phyloP scores from a whole-genome alignment of 2,113 vertebrate genomes.

The Phyllostomus discolor region DNA sequence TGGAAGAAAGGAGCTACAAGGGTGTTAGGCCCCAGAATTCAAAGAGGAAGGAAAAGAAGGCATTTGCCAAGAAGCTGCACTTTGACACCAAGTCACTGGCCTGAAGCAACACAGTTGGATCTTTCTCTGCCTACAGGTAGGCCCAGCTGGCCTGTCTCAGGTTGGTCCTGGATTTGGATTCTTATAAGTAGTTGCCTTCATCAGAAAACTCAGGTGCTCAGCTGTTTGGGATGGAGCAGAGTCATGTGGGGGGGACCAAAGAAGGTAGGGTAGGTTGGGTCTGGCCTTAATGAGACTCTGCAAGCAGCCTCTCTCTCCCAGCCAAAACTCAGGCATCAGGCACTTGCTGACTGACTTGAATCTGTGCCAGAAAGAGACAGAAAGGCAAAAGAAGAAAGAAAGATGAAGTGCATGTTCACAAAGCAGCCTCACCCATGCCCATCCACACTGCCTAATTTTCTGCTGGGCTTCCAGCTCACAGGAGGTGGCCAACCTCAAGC shows the following conservation, averaged over 20 bases:
- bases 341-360: neutral
- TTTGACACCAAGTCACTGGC: neutral
- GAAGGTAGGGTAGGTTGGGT: neutral
- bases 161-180: neutral
- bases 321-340: neutral
- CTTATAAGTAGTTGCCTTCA: neutral
- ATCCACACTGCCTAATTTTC: neutral
- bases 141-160: neutral
- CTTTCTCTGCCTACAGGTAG: neutral
- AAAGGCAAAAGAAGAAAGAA: neutral
- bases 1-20: neutral
- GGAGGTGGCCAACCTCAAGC: neutral
- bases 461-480: neutral
- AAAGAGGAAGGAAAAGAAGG: neutral
- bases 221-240: neutral
- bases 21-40: neutral
- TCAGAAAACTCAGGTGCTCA: neutral
- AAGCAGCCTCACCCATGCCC: neutral
- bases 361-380: neutral
- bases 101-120: neutral
- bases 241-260: too few species aligned
- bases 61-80: neutral
- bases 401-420: neutral
- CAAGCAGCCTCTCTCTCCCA: neutral
- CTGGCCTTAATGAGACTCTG: neutral